Evolutionary conservation across 2,797 vertebrate species (phyloP).

Genomic region (Rachycentron canadum): DNA sequence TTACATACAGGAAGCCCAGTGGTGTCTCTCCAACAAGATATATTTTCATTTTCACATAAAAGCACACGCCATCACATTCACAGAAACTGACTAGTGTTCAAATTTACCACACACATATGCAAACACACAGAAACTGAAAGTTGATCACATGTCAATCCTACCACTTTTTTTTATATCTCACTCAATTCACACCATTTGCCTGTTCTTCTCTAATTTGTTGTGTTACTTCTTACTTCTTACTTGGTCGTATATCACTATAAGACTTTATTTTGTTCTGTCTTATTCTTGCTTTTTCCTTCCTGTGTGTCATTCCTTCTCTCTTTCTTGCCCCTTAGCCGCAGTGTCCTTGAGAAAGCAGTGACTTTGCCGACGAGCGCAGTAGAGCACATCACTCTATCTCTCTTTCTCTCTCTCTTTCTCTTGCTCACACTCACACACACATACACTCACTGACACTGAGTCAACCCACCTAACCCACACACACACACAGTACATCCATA

Average conservation of each 20-base stretch:
- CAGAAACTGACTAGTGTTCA: background rate
- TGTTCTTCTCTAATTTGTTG: constrained; percentile 4
- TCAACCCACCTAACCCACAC: constrained; percentile 1
- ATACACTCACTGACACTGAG: background rate
- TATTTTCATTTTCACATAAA: constrained; percentile 9
- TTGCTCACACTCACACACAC: constrained; percentile 19
- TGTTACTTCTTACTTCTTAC: constrained; percentile 19
- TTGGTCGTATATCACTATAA: background rate
- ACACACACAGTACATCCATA: constrained; percentile 27
- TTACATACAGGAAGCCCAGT: background rate
- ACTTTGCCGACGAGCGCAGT: constrained; percentile 80
- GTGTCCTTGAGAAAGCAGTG: constrained; percentile 88
- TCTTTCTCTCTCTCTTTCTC: constrained; percentile 22
- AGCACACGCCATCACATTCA: background rate
- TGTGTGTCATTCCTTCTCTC: constrained; percentile 53
- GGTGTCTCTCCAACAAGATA: background rate
- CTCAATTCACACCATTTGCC: constrained; percentile 19
- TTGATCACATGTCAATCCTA: constrained; percentile 20
- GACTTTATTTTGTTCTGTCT: constrained; percentile 23
- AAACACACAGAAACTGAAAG: background rate
- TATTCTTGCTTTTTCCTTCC: constrained; percentile 33
- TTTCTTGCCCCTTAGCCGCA: constrained; percentile 80
- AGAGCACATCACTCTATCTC: constrained; percentile 66
- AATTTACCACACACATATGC: background rate
- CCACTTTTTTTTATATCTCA: background rate